These are phyloP conservation scores for Psephotus haematonotus DNA, from an alignment of 2,113 vertebrate species.

Conservation along the genomic window DNA sequence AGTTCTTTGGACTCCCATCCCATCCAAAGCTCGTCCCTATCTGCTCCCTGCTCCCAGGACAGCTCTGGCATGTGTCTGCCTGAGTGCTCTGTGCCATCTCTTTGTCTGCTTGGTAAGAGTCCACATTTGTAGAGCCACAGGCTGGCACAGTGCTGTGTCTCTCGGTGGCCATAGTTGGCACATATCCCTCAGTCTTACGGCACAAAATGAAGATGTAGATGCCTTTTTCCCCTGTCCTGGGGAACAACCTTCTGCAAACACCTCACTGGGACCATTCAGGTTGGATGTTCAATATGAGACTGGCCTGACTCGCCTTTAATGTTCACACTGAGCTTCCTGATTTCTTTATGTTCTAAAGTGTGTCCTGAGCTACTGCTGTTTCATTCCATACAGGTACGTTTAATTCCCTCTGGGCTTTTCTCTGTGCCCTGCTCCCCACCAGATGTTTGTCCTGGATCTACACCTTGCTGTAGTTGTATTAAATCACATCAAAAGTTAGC, in stretches of 20 bases:
- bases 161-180: not conserved
- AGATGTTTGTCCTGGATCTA: not conserved
- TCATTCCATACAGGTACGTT: not conserved
- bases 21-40: not conserved
- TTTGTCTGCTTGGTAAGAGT: accelerated
- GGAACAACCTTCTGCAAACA: not conserved
- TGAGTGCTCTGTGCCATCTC: not conserved
- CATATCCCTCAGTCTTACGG: accelerated
- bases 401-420: not conserved
- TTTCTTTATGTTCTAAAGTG: not conserved
- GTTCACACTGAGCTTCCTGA: not conserved
- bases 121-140: accelerated
- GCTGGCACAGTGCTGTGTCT: accelerated
- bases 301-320: not conserved
- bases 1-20: accelerated
- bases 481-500: conserved; percentile 1
- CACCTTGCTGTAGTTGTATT: not conserved
- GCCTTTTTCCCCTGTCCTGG: not conserved
- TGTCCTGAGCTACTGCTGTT: not conserved
- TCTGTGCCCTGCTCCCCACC: not conserved
- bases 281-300: not conserved
- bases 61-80: not conserved
- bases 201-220: not conserved
- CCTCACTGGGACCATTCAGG: not conserved
- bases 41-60: not conserved